Conservation (phyloP, 2,888 invertebrate species). For the Cephus nigrinus region DNA sequence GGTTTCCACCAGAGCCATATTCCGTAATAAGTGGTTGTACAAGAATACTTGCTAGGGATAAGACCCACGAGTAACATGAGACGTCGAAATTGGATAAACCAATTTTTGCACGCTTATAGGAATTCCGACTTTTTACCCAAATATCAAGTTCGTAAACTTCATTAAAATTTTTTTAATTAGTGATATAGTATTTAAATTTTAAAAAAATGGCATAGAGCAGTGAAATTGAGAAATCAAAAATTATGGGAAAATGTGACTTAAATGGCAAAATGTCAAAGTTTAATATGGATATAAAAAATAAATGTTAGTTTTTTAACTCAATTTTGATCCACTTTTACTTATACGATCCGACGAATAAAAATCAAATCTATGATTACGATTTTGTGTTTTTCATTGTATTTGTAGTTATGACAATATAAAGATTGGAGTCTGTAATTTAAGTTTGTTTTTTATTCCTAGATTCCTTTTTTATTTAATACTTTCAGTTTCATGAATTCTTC, state of each 20-base stretch:
- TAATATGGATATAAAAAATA: slow-evolving; percentile 46
- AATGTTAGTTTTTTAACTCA: slow-evolving; percentile 58
- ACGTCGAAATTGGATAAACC: background rate
- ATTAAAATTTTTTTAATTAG: background rate
- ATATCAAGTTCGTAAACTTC: background rate
- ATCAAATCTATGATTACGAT: slow-evolving; percentile 38
- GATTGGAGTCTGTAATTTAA: slow-evolving; percentile 58
- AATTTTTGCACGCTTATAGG: background rate
- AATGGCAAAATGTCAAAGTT: slow-evolving; percentile 15
- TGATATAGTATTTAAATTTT: no score
- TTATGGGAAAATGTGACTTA: slow-evolving; percentile 3
- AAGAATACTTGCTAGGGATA: background rate
- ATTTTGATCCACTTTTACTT: slow-evolving; percentile 62
- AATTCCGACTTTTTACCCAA: background rate
- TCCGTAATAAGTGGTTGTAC: background rate
- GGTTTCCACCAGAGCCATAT: background rate
- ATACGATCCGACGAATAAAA: slow-evolving; percentile 58
- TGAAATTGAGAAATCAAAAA: no score
- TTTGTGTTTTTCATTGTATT: slow-evolving; percentile 56
- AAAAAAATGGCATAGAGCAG: no score
- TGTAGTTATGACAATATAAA: slow-evolving; percentile 63
- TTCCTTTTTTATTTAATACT: slow-evolving; percentile 11
- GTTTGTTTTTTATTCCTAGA: slow-evolving; percentile 16
- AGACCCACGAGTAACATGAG: background rate
- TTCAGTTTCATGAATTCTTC: background rate